Evolutionary conservation across 2,113 vertebrate species (phyloP).

Genomic region (Barnardius zonarius): DNA sequence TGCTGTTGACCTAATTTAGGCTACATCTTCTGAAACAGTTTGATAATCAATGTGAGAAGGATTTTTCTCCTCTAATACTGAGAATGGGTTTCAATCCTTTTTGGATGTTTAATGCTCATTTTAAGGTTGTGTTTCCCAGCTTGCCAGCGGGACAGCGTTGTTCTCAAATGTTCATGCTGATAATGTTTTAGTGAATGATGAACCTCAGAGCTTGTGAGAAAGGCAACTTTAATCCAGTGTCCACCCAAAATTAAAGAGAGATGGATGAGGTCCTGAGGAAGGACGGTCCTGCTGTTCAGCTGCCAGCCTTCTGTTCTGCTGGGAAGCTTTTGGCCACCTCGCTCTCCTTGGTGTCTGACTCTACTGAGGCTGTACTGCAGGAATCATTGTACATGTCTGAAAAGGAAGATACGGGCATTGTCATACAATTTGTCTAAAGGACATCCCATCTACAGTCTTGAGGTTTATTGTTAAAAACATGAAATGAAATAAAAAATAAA

Average conservation of each 20-base stretch:
- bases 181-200: constrained; percentile 33
- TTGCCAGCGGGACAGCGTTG: neutral
- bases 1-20: constrained; percentile 68
- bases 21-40: constrained; percentile 41
- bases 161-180: constrained; percentile 16
- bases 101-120: constrained; percentile 16
- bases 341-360: constrained; percentile 75
- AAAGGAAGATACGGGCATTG: constrained; percentile 31
- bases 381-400: constrained; percentile 81
- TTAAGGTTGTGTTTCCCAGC: constrained; percentile 10
- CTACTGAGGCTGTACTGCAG: constrained; percentile 75
- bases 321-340: constrained; percentile 66
- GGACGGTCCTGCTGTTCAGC: constrained; percentile 52
- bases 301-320: constrained; percentile 76
- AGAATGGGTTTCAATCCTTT: constrained; percentile 14
- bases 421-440: neutral
- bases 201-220: constrained; percentile 51
- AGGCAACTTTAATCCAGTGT: constrained; percentile 56
- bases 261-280: constrained; percentile 51
- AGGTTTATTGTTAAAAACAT: neutral
- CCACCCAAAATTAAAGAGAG: constrained; percentile 19
- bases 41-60: constrained; percentile 23
- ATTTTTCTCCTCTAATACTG: constrained; percentile 25
- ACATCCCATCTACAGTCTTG: neutral
- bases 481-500: neutral